These are phyloP conservation scores for Heterocephalus glaber DNA, from an alignment of 2,113 vertebrate species.

Conservation along the genomic window DNA sequence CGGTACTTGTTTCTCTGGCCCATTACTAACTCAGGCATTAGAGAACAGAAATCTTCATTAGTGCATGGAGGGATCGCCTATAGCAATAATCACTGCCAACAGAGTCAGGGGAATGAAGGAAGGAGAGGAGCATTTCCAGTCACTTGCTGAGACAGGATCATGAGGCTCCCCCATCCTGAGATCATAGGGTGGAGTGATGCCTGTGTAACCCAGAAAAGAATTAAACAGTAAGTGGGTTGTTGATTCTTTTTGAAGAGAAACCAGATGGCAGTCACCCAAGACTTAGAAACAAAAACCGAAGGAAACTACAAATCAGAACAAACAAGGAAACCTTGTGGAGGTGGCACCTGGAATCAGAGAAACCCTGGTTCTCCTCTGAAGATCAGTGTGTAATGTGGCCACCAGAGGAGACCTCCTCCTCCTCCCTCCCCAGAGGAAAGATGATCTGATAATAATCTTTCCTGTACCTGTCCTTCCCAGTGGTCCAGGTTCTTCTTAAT, in stretches of 20 bases:
- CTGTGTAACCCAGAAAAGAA: slow-evolving; percentile 13
- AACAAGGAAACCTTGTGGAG: slow-evolving; percentile 54
- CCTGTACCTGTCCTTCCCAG: neutral
- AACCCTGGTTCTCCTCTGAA: neutral
- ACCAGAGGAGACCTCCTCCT: neutral
- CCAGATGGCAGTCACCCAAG: slow-evolving; percentile 69
- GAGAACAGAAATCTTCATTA: neutral
- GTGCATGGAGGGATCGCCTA: neutral
- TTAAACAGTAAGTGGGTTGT: slow-evolving; percentile 51
- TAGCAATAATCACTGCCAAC: neutral
- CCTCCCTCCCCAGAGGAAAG: neutral
- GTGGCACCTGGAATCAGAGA: neutral
- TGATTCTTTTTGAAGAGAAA: slow-evolving; percentile 72
- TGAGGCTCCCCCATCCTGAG: slow-evolving; percentile 52
- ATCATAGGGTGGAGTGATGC: slow-evolving; percentile 28
- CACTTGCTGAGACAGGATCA: neutral
- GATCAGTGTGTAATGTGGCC: neutral
- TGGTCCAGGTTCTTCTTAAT: slow-evolving; percentile 21
- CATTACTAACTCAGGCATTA: neutral
- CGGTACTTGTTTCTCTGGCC: neutral
- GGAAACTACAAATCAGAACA: slow-evolving; percentile 61
- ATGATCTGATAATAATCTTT: neutral
- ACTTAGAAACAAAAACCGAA: slow-evolving; percentile 61
- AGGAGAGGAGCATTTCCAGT: neutral
- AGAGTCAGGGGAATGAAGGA: neutral